A percentile compares a stretch with the other conserved stretches of the same genome.
These are phyloP conservation scores for Spea multiplicata DNA, from an alignment of 2,113 vertebrate species.

Conservation along the genomic window DNA sequence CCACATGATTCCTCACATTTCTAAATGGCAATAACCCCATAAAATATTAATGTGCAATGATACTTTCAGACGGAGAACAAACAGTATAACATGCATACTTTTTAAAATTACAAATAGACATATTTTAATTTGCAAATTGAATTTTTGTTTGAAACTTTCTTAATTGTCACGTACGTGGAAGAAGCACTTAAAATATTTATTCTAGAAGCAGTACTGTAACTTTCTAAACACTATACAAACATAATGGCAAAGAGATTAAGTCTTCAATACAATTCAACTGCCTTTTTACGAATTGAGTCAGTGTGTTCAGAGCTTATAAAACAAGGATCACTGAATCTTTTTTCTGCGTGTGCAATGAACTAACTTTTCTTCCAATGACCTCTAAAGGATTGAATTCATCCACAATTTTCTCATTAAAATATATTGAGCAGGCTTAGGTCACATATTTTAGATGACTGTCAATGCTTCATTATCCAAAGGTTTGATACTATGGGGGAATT, in stretches of 20 bases:
- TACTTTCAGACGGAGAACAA: background rate
- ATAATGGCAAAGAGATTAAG: slow-evolving; percentile 40
- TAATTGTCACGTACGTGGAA: background rate
- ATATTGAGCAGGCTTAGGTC: slow-evolving; percentile 39
- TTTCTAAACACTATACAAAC: slow-evolving; percentile 12
- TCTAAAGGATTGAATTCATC: slow-evolving; percentile 32
- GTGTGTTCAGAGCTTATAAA: slow-evolving; percentile 26
- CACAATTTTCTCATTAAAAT: slow-evolving; percentile 44
- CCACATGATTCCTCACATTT: background rate
- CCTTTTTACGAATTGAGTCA: slow-evolving; percentile 19
- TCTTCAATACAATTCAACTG: slow-evolving; percentile 29
- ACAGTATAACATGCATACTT: background rate
- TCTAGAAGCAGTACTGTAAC: background rate
- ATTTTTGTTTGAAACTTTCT: too few species aligned
- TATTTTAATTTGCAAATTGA: too few species aligned
- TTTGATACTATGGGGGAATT: slow-evolving; percentile 14
- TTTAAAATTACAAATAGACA: too few species aligned
- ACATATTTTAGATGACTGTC: slow-evolving; percentile 46
- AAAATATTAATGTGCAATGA: background rate
- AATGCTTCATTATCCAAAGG: slow-evolving; percentile 42
- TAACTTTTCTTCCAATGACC: slow-evolving; percentile 41
- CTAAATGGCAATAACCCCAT: background rate
- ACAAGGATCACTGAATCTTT: slow-evolving; percentile 31
- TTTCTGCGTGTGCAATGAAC: slow-evolving; percentile 21
- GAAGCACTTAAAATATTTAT: background rate